phyloP scores from a whole-genome alignment of 2,888 invertebrate species.

The Pristionchus maxplancki region DNA sequence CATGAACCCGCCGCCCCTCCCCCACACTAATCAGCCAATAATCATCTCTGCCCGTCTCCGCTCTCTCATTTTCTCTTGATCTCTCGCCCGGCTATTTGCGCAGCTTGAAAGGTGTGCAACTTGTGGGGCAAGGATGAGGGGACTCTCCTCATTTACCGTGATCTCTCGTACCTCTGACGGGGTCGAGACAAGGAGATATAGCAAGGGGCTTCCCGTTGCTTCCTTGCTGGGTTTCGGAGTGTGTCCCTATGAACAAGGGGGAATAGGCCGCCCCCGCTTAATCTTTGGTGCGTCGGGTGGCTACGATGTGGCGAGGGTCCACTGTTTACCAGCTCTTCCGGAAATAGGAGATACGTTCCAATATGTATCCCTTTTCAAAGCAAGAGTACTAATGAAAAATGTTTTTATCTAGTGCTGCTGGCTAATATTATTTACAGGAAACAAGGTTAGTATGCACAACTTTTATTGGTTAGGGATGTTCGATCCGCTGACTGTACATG shows the following conservation, averaged over 20 bases:
- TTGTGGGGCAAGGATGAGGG: not conserved
- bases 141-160: not conserved
- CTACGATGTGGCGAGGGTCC: not conserved
- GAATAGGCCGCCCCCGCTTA: not conserved
- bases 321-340: too few species aligned
- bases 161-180: not conserved
- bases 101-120: conserved; percentile 45
- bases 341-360: too few species aligned
- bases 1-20: not conserved
- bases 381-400: too few species aligned
- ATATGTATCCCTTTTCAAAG: too few species aligned
- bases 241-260: not conserved
- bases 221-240: not conserved
- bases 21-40: conserved; percentile 43
- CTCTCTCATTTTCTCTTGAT: not conserved
- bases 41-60: not conserved
- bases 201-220: not conserved
- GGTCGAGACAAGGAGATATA: not conserved
- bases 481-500: not conserved
- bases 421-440: too few species aligned
- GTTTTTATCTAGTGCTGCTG: too few species aligned
- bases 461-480: not conserved
- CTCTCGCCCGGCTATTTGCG: conserved; percentile 1
- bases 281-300: not conserved
- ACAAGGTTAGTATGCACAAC: not conserved